phyloP scores from a whole-genome alignment of 64 coral and sea anemone species.

The Actinia tenebrosa region DNA sequence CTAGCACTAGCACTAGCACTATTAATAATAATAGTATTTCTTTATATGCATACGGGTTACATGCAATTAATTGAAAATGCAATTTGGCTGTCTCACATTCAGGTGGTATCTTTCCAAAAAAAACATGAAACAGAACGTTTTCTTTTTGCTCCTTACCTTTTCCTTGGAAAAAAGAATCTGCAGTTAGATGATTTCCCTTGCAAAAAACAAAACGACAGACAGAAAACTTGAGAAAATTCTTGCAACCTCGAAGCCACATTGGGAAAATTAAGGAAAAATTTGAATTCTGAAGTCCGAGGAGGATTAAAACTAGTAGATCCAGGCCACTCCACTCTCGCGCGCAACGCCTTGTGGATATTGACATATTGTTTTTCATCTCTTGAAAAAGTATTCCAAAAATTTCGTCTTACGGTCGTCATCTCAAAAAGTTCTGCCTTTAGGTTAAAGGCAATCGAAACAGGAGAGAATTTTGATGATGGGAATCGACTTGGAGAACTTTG shows the following conservation, averaged over 20 bases:
- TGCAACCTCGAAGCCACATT: background rate
- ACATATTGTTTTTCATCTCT: background rate
- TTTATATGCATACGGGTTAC: no score
- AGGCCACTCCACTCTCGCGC: background rate
- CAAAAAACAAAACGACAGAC: background rate
- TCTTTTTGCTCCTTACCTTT: background rate
- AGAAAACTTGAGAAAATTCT: background rate
- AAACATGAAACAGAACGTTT: background rate
- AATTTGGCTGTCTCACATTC: no score
- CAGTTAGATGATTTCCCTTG: background rate
- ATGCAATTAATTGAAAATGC: no score
- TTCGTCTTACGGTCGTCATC: background rate
- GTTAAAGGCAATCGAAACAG: background rate
- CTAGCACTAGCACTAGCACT: no score
- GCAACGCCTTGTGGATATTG: slow-evolving; percentile 18
- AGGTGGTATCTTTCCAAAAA: background rate
- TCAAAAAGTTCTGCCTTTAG: background rate
- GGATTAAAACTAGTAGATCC: slow-evolving; percentile 8
- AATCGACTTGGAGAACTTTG: slow-evolving; percentile 65
- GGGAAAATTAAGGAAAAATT: no score
- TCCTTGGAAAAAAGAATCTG: background rate
- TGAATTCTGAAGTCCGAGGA: background rate
- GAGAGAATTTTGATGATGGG: slow-evolving; percentile 40
- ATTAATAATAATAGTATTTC: no score
- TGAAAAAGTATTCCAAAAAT: background rate